phyloP scores from a whole-genome alignment of 1,140 invertebrate species.

The Hermetia illucens region DNA sequence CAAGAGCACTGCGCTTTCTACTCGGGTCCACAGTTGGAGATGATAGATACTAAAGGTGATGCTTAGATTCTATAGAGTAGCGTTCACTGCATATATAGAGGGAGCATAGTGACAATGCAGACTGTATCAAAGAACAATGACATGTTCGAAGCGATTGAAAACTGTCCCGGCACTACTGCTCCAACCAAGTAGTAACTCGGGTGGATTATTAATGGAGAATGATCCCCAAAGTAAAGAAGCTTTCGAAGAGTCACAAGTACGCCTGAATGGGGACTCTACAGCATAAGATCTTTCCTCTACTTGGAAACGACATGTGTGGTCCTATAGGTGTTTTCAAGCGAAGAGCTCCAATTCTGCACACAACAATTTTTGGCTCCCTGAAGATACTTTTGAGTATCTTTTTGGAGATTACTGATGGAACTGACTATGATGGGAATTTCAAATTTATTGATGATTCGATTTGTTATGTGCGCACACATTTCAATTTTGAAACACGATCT shows the following conservation, averaged over 20 bases:
- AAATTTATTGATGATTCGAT: not conserved
- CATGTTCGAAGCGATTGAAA: too few relatives aligned
- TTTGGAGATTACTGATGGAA: too few relatives aligned
- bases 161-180: too few relatives aligned
- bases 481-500: not conserved
- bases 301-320: conserved; percentile 4
- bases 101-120: too few relatives aligned
- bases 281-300: conserved; percentile 2
- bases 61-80: too few relatives aligned
- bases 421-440: conserved; percentile 2
- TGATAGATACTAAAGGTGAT: too few relatives aligned
- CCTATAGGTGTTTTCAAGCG: not conserved
- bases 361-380: not conserved
- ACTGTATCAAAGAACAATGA: too few relatives aligned
- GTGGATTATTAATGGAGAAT: not conserved
- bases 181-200: too few relatives aligned
- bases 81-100: too few relatives aligned
- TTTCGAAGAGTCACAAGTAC: not conserved
- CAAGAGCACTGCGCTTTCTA: too few relatives aligned
- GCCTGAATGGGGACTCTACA: not conserved
- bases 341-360: not conserved
- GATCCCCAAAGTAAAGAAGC: not conserved
- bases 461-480: not conserved
- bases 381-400: too few relatives aligned
- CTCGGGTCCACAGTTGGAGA: too few relatives aligned